Base-by-base conservation (phyloP, 2,113 vertebrate genomes). In the Macquaria australasica region DNA sequence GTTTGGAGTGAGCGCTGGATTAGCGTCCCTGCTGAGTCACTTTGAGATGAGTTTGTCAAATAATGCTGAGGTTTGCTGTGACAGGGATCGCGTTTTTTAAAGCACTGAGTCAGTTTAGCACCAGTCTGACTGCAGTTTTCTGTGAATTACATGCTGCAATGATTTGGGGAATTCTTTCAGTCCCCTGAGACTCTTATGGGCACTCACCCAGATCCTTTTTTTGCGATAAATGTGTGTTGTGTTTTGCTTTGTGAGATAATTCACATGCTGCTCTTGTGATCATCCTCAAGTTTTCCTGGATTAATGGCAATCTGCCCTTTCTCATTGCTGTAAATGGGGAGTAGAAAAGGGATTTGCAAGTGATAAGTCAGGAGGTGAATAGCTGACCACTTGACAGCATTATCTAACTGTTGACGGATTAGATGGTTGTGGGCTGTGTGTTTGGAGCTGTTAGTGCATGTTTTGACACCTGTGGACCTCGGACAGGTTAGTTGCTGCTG, bases 401-500 rank as follows among this genome's bases (percentile, higher is more conserved):
- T 84, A 87, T 92, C 88, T 86, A 58, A 81, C 76, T 60, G 73
- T 15, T 92, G 85, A 92, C 48, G 82, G 90, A 91, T 93, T 75
- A 73, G 73, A 77, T 31, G 77, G 62, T 56, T 79, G 66, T 66
- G 64, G 64, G 83, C 25, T 66, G 53, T 62, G 71, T 71, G 81
- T 76, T 71, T 67, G 67, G 68, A 81, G 82, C 39, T 58, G 82
- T 60, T 67, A 11, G 41, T 79, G 77, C 82, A 25, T 91, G 91
- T 90, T 91, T 83, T 91, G 89, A 93, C 89, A 94, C 90, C 91
- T 92, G 87, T 85, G 75, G 82, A 71, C 72, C n/a, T 67, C 2
- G 48, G 51, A 69, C 69, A 64, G 59, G 72, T 84, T 73, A 81
- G 62, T 82, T 70, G 76, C 60, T 76, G 80, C 51, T 79, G 31